Evolutionary conservation across 2,113 vertebrate genomes (phyloP), one percentile per base, ranked within the genome.

Genomic region (Sturnus vulgaris): DNA sequence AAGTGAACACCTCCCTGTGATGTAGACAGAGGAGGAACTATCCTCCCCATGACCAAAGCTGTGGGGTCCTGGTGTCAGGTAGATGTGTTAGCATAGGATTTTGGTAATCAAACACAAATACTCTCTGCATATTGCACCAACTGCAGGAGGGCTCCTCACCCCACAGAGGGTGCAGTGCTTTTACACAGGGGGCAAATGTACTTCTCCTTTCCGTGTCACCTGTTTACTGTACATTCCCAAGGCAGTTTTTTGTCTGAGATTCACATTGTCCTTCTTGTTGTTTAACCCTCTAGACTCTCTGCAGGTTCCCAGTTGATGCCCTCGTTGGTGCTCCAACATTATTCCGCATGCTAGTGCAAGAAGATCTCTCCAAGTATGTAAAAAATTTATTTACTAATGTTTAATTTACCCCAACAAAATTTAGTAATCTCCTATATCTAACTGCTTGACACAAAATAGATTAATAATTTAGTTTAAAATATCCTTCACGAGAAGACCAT

Each of bases 321-420:
- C 89, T 97, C 83, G 5, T 98, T 12, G 92, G 97, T 33, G 95
- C 96, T 27, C 97, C 98, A 3, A 96, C 97, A 0, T n/a, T 98
- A 33, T 99, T 96, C 81, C 97, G 98, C 18, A 98, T 98, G 98
- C 94, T 99, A 63, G 95, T 99, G 35, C 97, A 98, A 61, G 79
- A 94, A 11, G 95, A 98, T 75, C 63, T 96, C 24, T 73, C 96
- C 88, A 98, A 97, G 98, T 99, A 97, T 0, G 42, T 72, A 12
- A 52, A 47, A n/a, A 70, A 55, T 55, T 42, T 23, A 25, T 50
- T 88, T 55, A 31, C 7, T 61, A 6, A 19, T 21, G 15, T 63
- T 56, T 86, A 5, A 61, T 70, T 90, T 55, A 56, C 28, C 31
- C 12, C 49, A 22, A 53, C 7, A 49, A 46, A 39, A 55, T 9